These are phyloP conservation scores for Actias luna DNA, from an alignment of 2,888 invertebrate species.

Conservation along the genomic window DNA sequence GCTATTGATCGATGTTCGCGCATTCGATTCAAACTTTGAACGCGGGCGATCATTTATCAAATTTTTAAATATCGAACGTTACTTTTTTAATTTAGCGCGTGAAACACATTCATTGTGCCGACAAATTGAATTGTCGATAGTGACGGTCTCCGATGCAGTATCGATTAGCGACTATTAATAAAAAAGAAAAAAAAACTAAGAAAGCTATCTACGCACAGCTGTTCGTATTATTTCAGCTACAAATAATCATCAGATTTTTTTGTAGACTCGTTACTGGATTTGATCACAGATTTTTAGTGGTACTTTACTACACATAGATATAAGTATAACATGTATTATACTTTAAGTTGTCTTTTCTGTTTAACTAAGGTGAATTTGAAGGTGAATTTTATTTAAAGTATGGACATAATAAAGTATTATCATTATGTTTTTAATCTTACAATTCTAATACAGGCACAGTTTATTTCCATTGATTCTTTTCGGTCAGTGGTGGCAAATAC, in stretches of 20 bases:
- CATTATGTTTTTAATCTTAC: too few species aligned
- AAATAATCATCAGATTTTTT: background rate
- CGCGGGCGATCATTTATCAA: slow-evolving; percentile 67
- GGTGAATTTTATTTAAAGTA: too few species aligned
- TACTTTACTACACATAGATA: too few species aligned
- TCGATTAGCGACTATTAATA: slow-evolving; percentile 10
- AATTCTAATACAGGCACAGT: too few species aligned
- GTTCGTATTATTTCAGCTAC: background rate
- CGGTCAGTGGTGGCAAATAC: too few species aligned
- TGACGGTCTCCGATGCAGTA: slow-evolving; percentile 22
- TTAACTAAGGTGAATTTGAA: too few species aligned
- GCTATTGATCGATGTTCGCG: slow-evolving; percentile 64
- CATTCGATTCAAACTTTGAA: slow-evolving; percentile 52
- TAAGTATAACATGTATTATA: too few species aligned
- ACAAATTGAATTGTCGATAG: slow-evolving; percentile 23
- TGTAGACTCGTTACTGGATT: background rate
- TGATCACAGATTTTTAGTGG: too few species aligned
- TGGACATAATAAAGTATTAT: too few species aligned
- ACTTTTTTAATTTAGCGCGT: slow-evolving; percentile 16
- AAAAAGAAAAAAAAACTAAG: background rate
- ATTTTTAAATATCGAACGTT: slow-evolving; percentile 45
- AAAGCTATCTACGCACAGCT: background rate
- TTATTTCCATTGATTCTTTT: too few species aligned
- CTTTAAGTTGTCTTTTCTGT: too few species aligned
- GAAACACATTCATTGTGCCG: slow-evolving; percentile 15